Base-by-base conservation (phyloP, 2,888 invertebrate genomes). In the Ectemnius continuus region DNA sequence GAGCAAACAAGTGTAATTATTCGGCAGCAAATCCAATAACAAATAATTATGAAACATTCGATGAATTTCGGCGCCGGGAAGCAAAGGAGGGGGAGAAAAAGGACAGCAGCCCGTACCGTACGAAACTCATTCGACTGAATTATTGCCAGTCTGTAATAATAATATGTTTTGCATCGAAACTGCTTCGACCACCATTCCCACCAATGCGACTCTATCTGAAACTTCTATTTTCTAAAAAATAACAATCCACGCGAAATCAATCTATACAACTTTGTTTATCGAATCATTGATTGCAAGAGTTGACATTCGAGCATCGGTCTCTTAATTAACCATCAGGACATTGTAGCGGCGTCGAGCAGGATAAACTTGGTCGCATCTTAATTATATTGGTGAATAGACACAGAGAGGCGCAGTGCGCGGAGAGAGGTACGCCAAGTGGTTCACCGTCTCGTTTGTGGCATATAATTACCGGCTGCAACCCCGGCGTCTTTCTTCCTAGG, bases 1-100 rank as follows among this genome's bases (percentile, higher is more conserved):
- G 81, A 71, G 79, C 75, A 83, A 83, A 79, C 82, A 81, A 68
- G 65, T 83, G 77, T 83, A 83, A 83, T 83, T 83, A 83, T 82
- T 82, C 79, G 77, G 67, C 73, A 67, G 77, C 79, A 70, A 71
- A 46, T 70, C 73, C 75, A 74, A 78, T 75, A 70, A 60, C 77
- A 80, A 82, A 81, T 83, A 83, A 83, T 83, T 79, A 83, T 82
- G 76, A 73, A 81, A 78, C 77, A 76, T 77, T 79, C 81, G 71
- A 61, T 68, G 70, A 61, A 26, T 58, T 62, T 67, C 70, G 61
- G 63, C 60, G 71, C 66, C 74, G 3, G 23, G 23, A 2, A 23
- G 23, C 23, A 23, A 23, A 23, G 3, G 23, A 3, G 23, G 23
- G 23, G 23, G 23, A 23, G 23, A 23, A 76, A 81, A 76, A 76